These are phyloP conservation scores for Semotilus atromaculatus DNA, from an alignment of 2,797 vertebrate species.

Conservation along the genomic window DNA sequence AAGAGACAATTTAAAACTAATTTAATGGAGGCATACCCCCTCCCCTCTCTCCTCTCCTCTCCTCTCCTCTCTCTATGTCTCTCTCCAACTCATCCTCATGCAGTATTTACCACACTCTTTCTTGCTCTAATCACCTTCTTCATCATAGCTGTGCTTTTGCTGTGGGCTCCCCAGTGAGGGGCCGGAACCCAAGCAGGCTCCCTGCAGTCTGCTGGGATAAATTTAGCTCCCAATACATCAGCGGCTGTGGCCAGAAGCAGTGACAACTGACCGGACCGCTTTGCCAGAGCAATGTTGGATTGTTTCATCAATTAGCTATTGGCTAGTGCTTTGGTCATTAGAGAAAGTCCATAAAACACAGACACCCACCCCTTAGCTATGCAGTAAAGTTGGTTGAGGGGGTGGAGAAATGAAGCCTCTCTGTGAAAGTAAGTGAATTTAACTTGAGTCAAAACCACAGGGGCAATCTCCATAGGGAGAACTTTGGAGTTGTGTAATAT, in stretches of 20 bases:
- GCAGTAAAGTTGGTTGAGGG: conserved; percentile 30
- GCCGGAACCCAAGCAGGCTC: conserved; percentile 29
- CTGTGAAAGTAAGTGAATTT: conserved; percentile 11
- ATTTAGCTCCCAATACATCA: conserved; percentile 44
- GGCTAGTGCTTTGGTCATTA: conserved; percentile 44
- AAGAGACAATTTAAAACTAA: conserved; percentile 34
- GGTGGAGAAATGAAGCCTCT: conserved; percentile 26
- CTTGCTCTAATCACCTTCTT: conserved; percentile 50
- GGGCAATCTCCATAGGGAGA: background rate
- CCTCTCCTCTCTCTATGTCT: background rate
- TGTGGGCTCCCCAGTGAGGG: conserved; percentile 18
- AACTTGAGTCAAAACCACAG: conserved; percentile 13
- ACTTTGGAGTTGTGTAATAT: background rate
- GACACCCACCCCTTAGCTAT: conserved; percentile 23
- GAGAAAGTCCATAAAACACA: conserved; percentile 32
- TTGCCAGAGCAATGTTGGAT: conserved; percentile 4
- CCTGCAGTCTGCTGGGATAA: conserved; percentile 36
- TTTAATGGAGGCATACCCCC: conserved; percentile 7
- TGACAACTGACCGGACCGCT: conserved; percentile 40
- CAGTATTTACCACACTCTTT: conserved; percentile 48
- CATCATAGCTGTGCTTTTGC: conserved; percentile 41
- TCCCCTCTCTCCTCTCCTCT: background rate
- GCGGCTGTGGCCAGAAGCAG: conserved; percentile 15
- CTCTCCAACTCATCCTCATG: conserved; percentile 34
- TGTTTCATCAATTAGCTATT: conserved; percentile 49